A percentile compares a stretch with the other conserved stretches of the same genome.
These are phyloP conservation scores for Chiridota heheva DNA, from an alignment of 35 echinoderm and acorn worm species.

Conservation along the genomic window DNA sequence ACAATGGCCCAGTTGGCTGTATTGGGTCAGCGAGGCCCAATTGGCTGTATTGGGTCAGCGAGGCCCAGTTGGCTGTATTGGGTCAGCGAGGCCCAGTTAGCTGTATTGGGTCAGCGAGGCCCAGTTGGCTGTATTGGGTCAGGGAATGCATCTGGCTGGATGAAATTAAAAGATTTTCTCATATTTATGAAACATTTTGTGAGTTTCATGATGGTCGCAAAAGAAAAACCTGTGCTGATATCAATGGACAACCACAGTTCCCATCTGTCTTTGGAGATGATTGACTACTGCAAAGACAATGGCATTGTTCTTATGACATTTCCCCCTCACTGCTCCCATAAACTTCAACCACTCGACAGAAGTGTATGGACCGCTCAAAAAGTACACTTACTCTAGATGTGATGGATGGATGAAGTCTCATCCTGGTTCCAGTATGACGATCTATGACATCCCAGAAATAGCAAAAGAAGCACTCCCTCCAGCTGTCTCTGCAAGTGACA, in stretches of 20 bases:
- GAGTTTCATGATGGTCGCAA: not conserved
- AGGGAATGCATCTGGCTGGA: constrained; percentile 34
- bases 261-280: constrained; percentile 23
- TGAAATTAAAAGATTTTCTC: constrained; percentile 28
- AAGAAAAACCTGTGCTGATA: constrained; percentile 25
- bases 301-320: constrained; percentile 32
- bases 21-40: constrained; percentile 7
- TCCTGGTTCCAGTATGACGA: constrained; percentile 30
- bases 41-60: not conserved
- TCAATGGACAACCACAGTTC: constrained; percentile 30
- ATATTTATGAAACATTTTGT: constrained; percentile 38
- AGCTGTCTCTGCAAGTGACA: constrained; percentile 31
- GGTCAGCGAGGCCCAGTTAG: not conserved
- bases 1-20: constrained; percentile 14
- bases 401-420: constrained; percentile 19
- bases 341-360: constrained; percentile 46
- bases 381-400: constrained; percentile 2
- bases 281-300: constrained; percentile 32
- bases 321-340: constrained; percentile 29
- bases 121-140: constrained; percentile 16
- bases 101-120: constrained; percentile 1
- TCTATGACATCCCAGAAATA: constrained; percentile 32
- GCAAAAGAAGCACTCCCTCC: not conserved
- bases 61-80: constrained; percentile 3
- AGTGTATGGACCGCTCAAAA: constrained; percentile 54